Percentiles rank a stretch among this genome's conserved stretches.
These are phyloP conservation scores for Mayetiola destructor DNA, from an alignment of 2,888 invertebrate species.

Conservation along the genomic window DNA sequence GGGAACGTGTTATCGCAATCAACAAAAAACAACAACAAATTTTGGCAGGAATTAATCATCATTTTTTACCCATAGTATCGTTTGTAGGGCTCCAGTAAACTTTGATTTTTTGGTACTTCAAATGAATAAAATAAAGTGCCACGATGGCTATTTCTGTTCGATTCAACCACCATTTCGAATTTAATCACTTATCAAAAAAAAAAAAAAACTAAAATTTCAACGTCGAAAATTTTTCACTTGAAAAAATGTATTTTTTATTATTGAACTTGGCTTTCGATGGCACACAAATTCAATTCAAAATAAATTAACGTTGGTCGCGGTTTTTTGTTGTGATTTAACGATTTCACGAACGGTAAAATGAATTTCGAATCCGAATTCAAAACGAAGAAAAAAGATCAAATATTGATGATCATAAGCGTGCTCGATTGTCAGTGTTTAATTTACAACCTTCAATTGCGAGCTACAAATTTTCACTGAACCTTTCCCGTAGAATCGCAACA, in stretches of 20 bases:
- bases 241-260: not conserved
- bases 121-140: slow-evolving; percentile 56
- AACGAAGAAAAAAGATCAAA: not conserved
- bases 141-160: slow-evolving; percentile 39
- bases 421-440: not conserved
- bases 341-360: no score
- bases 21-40: not conserved
- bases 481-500: slow-evolving; percentile 7
- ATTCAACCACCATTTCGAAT: slow-evolving; percentile 11
- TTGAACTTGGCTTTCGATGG: not conserved
- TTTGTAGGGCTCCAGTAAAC: slow-evolving; percentile 5
- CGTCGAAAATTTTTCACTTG: not conserved
- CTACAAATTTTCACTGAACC: slow-evolving; percentile 11
- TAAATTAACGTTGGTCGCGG: not conserved
- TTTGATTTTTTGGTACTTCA: slow-evolving; percentile 37
- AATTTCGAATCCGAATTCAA: not conserved
- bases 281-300: not conserved
- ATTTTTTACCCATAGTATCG: slow-evolving; percentile 17
- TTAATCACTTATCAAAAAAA: not conserved
- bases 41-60: not conserved
- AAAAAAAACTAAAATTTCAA: not conserved
- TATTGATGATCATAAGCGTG: not conserved
- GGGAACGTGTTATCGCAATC: no score
- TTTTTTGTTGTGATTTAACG: not conserved
- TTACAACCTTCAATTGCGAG: slow-evolving; percentile 8